Conservation (phyloP, 35 echinoderm and acorn worm species). For the Amphiura filiformis region DNA sequence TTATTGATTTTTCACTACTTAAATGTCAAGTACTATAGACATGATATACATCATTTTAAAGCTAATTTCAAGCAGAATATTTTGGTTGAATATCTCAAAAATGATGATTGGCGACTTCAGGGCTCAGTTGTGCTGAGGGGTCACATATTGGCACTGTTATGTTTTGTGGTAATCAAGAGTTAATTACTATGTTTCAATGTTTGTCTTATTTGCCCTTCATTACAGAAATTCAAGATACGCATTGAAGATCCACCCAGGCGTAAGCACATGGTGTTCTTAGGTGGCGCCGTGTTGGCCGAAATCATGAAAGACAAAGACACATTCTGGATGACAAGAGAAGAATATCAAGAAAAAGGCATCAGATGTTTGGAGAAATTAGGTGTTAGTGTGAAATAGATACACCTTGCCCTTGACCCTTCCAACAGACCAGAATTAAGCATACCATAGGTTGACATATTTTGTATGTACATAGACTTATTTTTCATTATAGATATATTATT, state of each 20-base stretch:
- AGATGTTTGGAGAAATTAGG: slow-evolving; percentile 80
- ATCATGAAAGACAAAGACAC: slow-evolving; percentile 96
- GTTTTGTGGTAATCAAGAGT: too few relatives aligned
- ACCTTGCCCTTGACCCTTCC: background rate
- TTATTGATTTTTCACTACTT: too few relatives aligned
- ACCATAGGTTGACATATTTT: background rate
- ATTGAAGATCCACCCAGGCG: slow-evolving; percentile 97
- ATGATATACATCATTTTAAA: too few relatives aligned
- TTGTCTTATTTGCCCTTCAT: too few relatives aligned
- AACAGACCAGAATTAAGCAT: background rate
- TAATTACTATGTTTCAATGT: too few relatives aligned
- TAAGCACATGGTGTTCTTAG: slow-evolving; percentile 99
- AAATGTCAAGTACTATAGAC: too few relatives aligned
- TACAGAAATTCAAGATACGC: slow-evolving; percentile 96
- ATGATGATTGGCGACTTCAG: too few relatives aligned
- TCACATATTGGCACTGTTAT: too few relatives aligned
- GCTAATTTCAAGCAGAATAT: too few relatives aligned
- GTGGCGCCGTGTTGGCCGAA: slow-evolving; percentile 93
- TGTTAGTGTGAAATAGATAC: slow-evolving; percentile 44
- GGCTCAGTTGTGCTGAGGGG: too few relatives aligned
- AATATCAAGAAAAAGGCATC: slow-evolving; percentile 91
- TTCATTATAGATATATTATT: background rate
- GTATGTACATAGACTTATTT: slow-evolving; percentile 1
- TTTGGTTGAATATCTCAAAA: too few relatives aligned
- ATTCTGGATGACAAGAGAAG: slow-evolving; percentile 89